Base-by-base conservation (phyloP, 2,797 vertebrate species). In the Bryconaethiops microstoma region DNA sequence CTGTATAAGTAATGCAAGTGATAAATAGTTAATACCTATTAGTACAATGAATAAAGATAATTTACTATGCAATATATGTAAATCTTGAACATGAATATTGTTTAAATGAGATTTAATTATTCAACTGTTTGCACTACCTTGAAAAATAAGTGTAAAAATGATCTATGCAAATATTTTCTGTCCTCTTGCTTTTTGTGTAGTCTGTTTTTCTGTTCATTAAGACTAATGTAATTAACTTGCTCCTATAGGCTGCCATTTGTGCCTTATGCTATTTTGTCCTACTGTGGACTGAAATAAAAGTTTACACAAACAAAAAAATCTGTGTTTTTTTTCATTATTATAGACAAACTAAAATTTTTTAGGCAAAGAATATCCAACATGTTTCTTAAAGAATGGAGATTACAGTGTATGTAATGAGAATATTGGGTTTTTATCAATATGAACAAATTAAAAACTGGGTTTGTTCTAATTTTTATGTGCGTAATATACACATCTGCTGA, bases 211-310 rank as follows among this genome's bases (percentile, higher is more conserved):
- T 68, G 23, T 69, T 76, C 4, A 5, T 55, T 21, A n/a, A 59
- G 14, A 69, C 29, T 23, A 59, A 40, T 57, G 5, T 55, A 1
- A 71, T 35, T 70, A 52, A 52, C n/a, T 52, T 40, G 42, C 9
- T 67, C 29, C 10, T 50, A n/a, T 50, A 40, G 21, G 71, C 71
- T 60, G 59, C 42, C 54, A 29, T 14, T 50, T 60, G 52, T 81
- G 67, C 21, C 65, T 92, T 90, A 82, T 85, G 84, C 71, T 84
- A 76, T 78, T 68, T 48, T 89, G 74, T 86, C 75, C 82, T 82
- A 19, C 72, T 82, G 88, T 88, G 86, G 82, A 90, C 87, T 86
- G 80, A 77, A 87, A 94, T 93, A 94, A 94, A 95, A 92, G 88
- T 94, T 93, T 93, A 94, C 92, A 92, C 77, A 92, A 88, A 91